Evolutionary conservation across 2,888 invertebrate genomes (phyloP).

Genomic region (Perizoma flavofasciatum): DNA sequence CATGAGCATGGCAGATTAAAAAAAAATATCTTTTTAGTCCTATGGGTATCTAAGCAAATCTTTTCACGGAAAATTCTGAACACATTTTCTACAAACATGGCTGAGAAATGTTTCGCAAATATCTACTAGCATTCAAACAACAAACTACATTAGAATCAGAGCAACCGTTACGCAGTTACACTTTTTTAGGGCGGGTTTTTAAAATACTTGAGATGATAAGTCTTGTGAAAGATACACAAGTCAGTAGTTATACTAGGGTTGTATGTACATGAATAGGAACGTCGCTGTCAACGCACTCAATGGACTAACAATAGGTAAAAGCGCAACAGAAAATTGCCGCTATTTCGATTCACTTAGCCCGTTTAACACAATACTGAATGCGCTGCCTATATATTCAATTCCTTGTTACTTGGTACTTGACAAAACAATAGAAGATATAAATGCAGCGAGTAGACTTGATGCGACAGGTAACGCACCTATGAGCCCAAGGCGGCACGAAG

Average conservation of each 20-base stretch:
- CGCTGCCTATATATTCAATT: constrained; percentile 9
- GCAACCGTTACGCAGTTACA: too few species aligned
- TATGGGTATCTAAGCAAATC: too few species aligned
- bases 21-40: not conserved
- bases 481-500: constrained; percentile 97
- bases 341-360: constrained; percentile 48
- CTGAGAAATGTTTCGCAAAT: too few species aligned
- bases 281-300: constrained; percentile 40
- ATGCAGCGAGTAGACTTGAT: not conserved
- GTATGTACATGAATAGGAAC: not conserved
- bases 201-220: too few species aligned
- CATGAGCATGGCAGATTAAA: not conserved
- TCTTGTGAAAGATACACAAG: too few species aligned
- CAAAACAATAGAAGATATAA: constrained; percentile 28
- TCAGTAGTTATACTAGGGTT: too few species aligned
- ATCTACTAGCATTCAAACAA: too few species aligned
- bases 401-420: constrained; percentile 19
- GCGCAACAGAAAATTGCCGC: constrained; percentile 37
- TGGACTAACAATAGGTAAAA: constrained; percentile 40
- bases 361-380: constrained; percentile 47
- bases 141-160: too few species aligned
- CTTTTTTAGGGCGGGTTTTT: too few species aligned
- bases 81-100: not conserved
- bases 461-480: constrained; percentile 86
- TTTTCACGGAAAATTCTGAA: not conserved